Evolutionary conservation across 2,797 vertebrate species (phyloP), one percentile per base, ranked within the genome.

Genomic region (Babyrousa celebensis): DNA sequence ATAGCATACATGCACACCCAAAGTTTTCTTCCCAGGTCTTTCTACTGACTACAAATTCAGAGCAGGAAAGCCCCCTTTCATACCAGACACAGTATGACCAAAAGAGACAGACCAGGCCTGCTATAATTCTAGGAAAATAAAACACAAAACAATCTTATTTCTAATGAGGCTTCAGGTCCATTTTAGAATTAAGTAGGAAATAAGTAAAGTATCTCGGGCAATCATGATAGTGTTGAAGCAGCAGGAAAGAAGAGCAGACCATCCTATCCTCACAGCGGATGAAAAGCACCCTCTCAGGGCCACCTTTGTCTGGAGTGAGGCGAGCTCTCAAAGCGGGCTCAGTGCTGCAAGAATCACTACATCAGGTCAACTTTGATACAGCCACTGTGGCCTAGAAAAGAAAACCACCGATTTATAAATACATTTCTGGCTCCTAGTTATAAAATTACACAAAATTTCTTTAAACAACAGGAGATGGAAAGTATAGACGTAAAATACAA

Each of bases 91-190:
- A 89, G 94, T 88, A 82, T 86, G 48, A 92, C 60, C 67, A 79
- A 83, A 94, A 84, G 87, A 93, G 16, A 32, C n/a, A 89, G n/a
- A 68, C 1, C 3, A 85, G 25, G 87, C 84, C 29, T 87, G 70
- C 3, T 23, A 36, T 78, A 85, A 94, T 52, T 85, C 40, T 5
- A 92, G n/a, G n/a, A 56, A 82, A 5, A 9, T 36, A 87, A 74
- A 94, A 48, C 25, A 95, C 74, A 91, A 89, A 96, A 83, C 4
- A 91, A 92, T 67, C 1, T 7, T 95, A 86, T 92, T 3, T 87
- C 71, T 90, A 92, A 84, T 32, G 15, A 86, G 79, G 54, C 29
- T 85, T 95, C 83, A 80, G 85, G 48, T 54, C 40, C 93, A 70
- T 27, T 93, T 84, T 93, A 90, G 40, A 77, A 96, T 85, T 16